These are phyloP conservation scores for Halichoerus grypus DNA, from an alignment of 2,113 vertebrate genomes.

Conservation along the genomic window DNA sequence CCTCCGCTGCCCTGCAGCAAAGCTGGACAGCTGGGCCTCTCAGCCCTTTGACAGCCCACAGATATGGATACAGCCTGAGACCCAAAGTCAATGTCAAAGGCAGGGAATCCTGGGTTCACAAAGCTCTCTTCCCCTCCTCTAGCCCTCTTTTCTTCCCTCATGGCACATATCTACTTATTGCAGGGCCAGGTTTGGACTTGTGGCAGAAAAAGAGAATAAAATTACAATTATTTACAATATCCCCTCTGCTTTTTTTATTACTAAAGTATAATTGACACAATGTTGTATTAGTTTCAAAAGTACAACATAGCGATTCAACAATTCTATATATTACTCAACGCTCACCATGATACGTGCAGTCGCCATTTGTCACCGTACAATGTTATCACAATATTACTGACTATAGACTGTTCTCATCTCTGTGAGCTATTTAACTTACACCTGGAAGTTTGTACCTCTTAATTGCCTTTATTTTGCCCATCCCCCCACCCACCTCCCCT, in stretches of 20 bases:
- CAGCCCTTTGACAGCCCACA: not conserved
- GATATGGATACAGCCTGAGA: not conserved
- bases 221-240: not conserved
- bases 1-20: not conserved
- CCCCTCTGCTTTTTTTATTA: not conserved
- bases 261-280: not conserved
- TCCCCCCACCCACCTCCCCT: not conserved
- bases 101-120: not conserved
- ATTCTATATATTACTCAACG: not conserved
- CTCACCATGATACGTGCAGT: not conserved
- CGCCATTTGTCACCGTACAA: not conserved
- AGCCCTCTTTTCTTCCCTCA: not conserved
- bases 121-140: not conserved
- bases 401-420: not conserved
- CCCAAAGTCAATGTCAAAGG: not conserved
- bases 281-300: not conserved
- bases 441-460: not conserved
- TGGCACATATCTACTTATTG: not conserved
- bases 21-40: not conserved
- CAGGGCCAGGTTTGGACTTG: not conserved
- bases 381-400: not conserved
- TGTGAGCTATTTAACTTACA: not conserved
- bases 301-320: not conserved
- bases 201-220: not conserved
- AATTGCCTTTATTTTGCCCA: not conserved